Percentiles rank a stretch among this genome's conserved stretches.
phyloP scores from a whole-genome alignment of 2,797 vertebrate species.

The Heterohyrax brucei region DNA sequence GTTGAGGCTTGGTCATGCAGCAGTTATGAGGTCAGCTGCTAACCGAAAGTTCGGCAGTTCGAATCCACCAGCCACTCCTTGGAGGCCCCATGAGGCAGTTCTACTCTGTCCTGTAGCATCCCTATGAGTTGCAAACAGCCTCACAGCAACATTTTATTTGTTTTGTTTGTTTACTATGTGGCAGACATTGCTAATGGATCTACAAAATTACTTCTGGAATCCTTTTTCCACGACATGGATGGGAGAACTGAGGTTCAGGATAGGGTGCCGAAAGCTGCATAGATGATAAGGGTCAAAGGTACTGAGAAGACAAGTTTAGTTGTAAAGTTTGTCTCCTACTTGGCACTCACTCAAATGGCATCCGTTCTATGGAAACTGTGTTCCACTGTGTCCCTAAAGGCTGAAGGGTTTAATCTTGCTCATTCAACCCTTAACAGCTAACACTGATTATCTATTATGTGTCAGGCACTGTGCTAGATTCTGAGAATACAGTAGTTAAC shows the following conservation, averaged over 20 bases:
- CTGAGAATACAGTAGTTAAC: no score
- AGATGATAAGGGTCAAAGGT: background rate
- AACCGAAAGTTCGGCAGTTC: no score
- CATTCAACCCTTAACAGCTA: background rate
- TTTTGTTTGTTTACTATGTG: no score
- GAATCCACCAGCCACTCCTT: no score
- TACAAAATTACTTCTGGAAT: background rate
- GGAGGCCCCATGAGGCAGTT: no score
- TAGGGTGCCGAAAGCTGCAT: background rate
- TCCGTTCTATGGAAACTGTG: background rate
- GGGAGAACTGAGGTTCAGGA: background rate
- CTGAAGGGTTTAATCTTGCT: background rate
- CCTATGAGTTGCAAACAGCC: no score
- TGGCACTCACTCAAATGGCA: background rate
- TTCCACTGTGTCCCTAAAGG: background rate
- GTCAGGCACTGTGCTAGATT: background rate
- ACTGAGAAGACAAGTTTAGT: background rate
- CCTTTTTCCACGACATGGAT: background rate
- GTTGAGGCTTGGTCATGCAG: background rate
- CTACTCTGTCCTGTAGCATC: no score
- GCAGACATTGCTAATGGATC: no score
- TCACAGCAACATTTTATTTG: no score
- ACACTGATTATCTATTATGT: background rate
- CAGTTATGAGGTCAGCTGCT: no score
- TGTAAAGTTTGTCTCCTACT: background rate